Percentiles rank a stretch among this genome's conserved stretches.
These are phyloP conservation scores for Tubiluchus corallicola DNA, from an alignment of 2,888 invertebrate genomes.

Conservation along the genomic window DNA sequence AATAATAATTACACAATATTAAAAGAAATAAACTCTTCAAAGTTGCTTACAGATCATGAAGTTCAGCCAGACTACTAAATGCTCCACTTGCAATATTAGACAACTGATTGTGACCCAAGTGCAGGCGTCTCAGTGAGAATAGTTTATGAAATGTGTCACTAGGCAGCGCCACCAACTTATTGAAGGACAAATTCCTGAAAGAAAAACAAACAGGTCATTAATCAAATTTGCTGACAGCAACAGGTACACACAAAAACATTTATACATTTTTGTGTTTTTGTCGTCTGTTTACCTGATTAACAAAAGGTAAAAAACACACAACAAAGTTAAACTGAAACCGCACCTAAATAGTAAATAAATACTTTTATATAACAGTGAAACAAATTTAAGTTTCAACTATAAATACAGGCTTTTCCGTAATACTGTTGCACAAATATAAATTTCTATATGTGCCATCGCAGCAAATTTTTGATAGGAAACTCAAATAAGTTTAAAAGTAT, in stretches of 20 bases:
- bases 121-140: conserved; percentile 24
- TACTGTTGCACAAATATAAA: no score
- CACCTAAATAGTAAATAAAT: conserved; percentile 10
- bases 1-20: conserved; percentile 6
- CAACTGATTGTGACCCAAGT: conserved; percentile 28
- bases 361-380: conserved; percentile 10
- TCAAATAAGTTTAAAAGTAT: no score
- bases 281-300: conserved; percentile 31
- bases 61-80: conserved; percentile 49
- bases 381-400: conserved; percentile 34
- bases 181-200: conserved; percentile 43
- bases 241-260: no score
- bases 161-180: conserved; percentile 38
- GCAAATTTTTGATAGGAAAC: no score
- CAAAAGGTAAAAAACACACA: no score
- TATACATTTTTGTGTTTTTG: conserved; percentile 10
- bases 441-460: no score
- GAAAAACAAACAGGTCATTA: no score
- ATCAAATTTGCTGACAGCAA: no score
- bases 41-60: conserved; percentile 45
- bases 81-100: conserved; percentile 42
- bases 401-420: no score
- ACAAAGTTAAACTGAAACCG: conserved; percentile 15
- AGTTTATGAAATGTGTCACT: conserved; percentile 25
- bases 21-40: background rate